Conservation (phyloP, 2,113 vertebrate genomes). For the Nothocercus nigrocapillus region DNA sequence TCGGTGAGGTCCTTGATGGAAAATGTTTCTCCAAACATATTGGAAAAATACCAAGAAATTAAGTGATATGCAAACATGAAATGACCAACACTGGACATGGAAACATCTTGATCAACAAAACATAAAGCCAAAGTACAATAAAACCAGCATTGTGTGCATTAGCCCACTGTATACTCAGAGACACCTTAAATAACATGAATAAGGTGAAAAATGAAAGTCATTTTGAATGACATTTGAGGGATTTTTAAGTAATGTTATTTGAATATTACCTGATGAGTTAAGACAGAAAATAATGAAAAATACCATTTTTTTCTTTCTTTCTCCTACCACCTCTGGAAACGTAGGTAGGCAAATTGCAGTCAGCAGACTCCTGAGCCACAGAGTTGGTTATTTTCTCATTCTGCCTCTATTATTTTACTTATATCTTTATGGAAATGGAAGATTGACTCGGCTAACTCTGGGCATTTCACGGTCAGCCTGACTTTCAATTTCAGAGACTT, state of each 20-base stretch:
- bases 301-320: background rate
- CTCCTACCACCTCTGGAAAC: background rate
- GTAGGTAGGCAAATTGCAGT: background rate
- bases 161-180: background rate
- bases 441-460: background rate
- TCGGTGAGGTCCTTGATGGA: background rate
- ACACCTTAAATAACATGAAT: background rate
- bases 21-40: background rate
- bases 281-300: background rate
- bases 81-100: background rate
- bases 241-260: background rate
- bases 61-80: background rate
- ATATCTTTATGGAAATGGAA: background rate
- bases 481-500: background rate
- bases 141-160: background rate
- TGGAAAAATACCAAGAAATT: background rate
- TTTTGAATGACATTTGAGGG: background rate
- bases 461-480: background rate
- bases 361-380: background rate
- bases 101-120: rapidly evolving
- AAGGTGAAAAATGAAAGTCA: background rate
- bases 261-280: background rate
- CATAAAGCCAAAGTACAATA: background rate
- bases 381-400: background rate
- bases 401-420: background rate